phyloP scores from a whole-genome alignment of 2,797 vertebrate genomes.

The Paratrypauchen microcephalus region DNA sequence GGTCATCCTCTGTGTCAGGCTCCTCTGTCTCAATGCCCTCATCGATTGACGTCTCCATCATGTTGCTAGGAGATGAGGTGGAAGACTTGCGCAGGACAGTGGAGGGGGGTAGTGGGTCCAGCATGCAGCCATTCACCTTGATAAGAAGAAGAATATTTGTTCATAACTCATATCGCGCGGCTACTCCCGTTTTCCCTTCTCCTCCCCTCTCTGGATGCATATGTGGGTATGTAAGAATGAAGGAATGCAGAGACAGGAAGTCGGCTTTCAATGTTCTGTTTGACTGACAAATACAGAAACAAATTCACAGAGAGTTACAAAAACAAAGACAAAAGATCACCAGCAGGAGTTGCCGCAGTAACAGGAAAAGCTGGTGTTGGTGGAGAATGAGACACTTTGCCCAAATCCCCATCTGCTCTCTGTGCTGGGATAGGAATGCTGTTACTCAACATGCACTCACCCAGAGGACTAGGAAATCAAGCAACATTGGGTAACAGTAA shows the following conservation, averaged over 20 bases:
- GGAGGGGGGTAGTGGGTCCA: slow-evolving; percentile 89
- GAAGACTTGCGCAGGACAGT: slow-evolving; percentile 88
- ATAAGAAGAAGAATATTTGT: slow-evolving; percentile 8
- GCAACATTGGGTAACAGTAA: slow-evolving; percentile 33
- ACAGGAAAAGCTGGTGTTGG: slow-evolving; percentile 66
- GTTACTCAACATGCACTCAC: slow-evolving; percentile 57
- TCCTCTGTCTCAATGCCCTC: slow-evolving; percentile 95
- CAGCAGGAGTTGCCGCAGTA: slow-evolving; percentile 68
- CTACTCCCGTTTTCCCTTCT: background rate
- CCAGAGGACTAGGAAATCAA: slow-evolving; percentile 16
- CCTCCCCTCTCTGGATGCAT: background rate
- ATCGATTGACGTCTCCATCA: slow-evolving; percentile 98
- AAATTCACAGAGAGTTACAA: slow-evolving; percentile 13
- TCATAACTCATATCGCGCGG: slow-evolving; percentile 3
- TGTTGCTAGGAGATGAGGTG: slow-evolving; percentile 91
- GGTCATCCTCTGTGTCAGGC: slow-evolving; percentile 86
- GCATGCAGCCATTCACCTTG: slow-evolving; percentile 93
- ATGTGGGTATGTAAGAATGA: slow-evolving; percentile 38
- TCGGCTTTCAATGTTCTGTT: slow-evolving; percentile 61
- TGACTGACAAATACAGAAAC: slow-evolving; percentile 34
- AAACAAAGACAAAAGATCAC: slow-evolving; percentile 56
- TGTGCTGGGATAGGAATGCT: slow-evolving; percentile 69
- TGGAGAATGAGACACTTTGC: slow-evolving; percentile 63
- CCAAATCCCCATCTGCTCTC: slow-evolving; percentile 71
- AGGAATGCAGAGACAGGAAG: slow-evolving; percentile 74